Evolutionary conservation across 2,113 vertebrate genomes (phyloP).

Genomic region (Labeo catla): DNA sequence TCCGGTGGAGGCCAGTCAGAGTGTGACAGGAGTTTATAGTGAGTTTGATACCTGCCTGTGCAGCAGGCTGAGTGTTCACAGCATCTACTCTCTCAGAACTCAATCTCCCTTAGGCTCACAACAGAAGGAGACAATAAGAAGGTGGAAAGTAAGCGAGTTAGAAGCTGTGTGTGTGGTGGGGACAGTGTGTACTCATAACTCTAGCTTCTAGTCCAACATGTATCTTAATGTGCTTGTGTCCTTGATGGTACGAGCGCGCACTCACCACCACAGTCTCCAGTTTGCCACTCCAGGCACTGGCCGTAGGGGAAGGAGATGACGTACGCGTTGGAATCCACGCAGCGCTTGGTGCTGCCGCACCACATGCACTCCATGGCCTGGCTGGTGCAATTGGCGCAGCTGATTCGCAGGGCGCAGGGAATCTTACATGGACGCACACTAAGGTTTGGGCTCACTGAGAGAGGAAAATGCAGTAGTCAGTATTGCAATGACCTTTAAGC

Average conservation of each 20-base stretch:
- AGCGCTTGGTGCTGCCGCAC: slow-evolving; percentile 89
- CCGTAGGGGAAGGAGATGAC: slow-evolving; percentile 97
- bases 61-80: slow-evolving; percentile 20
- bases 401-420: slow-evolving; percentile 86
- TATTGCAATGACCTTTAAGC: not conserved
- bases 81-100: slow-evolving; percentile 36
- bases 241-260: slow-evolving; percentile 40
- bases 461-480: not conserved
- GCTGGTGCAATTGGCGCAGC: slow-evolving; percentile 90
- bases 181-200: slow-evolving; percentile 79
- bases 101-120: slow-evolving; percentile 31
- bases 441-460: slow-evolving; percentile 90
- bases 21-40: slow-evolving; percentile 25
- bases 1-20: not conserved
- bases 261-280: slow-evolving; percentile 91
- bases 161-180: slow-evolving; percentile 8
- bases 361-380: slow-evolving; percentile 97
- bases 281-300: slow-evolving; percentile 98
- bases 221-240: not conserved
- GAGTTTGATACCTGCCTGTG: slow-evolving; percentile 40
- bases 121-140: slow-evolving; percentile 27
- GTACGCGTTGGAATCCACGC: slow-evolving; percentile 93
- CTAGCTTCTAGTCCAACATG: slow-evolving; percentile 91
- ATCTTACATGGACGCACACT: slow-evolving; percentile 88
- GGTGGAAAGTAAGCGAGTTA: slow-evolving; percentile 27